phyloP scores from a whole-genome alignment of 2,113 vertebrate genomes.

The Sinosuthora webbiana region DNA sequence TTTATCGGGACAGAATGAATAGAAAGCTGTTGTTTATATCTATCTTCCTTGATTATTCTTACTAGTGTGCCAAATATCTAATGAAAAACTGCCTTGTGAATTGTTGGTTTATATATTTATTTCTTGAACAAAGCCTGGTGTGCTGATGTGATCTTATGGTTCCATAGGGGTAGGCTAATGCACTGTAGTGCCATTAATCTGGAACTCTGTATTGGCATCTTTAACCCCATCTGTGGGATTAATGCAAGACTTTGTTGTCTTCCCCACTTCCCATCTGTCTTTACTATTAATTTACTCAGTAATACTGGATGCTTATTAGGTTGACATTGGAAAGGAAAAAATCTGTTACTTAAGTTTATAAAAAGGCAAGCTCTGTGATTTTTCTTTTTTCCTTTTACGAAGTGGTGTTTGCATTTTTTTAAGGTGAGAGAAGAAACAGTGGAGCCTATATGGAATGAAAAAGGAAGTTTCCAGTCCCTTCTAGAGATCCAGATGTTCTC shows the following conservation, averaged over 20 bases:
- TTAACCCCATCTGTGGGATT: not conserved
- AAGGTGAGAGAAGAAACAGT: not conserved
- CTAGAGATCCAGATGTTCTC: not conserved
- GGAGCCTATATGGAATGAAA: not conserved
- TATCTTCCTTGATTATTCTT: not conserved
- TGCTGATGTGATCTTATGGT: not conserved
- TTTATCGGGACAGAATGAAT: not conserved
- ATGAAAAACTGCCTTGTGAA: constrained; percentile 46
- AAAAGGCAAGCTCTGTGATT: not conserved
- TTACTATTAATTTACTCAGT: not conserved
- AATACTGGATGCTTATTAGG: not conserved
- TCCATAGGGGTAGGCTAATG: not conserved
- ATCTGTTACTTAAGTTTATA: not conserved
- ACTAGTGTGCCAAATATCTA: not conserved
- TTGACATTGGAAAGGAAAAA: not conserved
- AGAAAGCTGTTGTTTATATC: not conserved
- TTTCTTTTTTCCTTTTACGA: not conserved
- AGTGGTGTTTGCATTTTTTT: not conserved
- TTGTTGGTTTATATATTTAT: not conserved
- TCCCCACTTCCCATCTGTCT: not conserved
- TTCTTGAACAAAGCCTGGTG: not conserved
- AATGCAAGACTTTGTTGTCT: not conserved
- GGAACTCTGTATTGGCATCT: not conserved
- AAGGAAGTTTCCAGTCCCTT: not conserved
- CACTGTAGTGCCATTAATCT: not conserved